These are phyloP conservation scores for Sternarchorhynchus goeldii DNA, from an alignment of 2,797 vertebrate species.

Conservation along the genomic window DNA sequence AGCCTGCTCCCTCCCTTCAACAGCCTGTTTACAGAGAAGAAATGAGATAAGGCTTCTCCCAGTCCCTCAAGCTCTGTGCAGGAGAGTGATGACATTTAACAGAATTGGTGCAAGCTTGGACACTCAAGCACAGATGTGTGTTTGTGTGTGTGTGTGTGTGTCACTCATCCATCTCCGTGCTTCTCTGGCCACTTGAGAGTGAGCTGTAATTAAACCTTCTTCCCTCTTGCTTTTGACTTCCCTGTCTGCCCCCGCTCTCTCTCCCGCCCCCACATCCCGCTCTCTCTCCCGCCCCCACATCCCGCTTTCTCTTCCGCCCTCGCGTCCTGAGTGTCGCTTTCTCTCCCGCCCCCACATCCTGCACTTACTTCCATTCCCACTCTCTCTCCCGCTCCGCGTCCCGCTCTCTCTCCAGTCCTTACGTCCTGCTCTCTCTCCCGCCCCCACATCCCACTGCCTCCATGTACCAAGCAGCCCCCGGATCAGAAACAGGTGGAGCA, in stretches of 20 bases:
- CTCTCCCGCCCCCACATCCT: too few species aligned
- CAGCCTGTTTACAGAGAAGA: conserved; percentile 27
- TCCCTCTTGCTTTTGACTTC: neutral
- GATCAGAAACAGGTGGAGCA: too few species aligned
- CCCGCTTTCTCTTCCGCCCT: too few species aligned
- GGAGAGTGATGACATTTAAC: conserved; percentile 57
- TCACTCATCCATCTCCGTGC: neutral
- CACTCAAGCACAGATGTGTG: conserved; percentile 9
- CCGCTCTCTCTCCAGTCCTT: too few species aligned
- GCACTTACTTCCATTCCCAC: too few species aligned
- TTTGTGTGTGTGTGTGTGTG: conserved; percentile 14
- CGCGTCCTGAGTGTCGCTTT: too few species aligned
- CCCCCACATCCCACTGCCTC: too few species aligned
- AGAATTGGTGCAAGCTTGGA: conserved; percentile 53
- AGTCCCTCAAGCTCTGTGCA: conserved; percentile 25
- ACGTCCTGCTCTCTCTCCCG: too few species aligned
- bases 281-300: too few species aligned
- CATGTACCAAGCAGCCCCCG: too few species aligned
- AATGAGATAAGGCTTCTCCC: conserved; percentile 13
- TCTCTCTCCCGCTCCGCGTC: too few species aligned
- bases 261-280: too few species aligned
- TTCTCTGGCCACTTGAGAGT: neutral
- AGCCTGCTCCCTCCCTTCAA: neutral
- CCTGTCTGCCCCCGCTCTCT: neutral
- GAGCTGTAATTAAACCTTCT: neutral